These are phyloP conservation scores for Arizona elegans DNA, from an alignment of 2,113 vertebrate species.

Conservation along the genomic window DNA sequence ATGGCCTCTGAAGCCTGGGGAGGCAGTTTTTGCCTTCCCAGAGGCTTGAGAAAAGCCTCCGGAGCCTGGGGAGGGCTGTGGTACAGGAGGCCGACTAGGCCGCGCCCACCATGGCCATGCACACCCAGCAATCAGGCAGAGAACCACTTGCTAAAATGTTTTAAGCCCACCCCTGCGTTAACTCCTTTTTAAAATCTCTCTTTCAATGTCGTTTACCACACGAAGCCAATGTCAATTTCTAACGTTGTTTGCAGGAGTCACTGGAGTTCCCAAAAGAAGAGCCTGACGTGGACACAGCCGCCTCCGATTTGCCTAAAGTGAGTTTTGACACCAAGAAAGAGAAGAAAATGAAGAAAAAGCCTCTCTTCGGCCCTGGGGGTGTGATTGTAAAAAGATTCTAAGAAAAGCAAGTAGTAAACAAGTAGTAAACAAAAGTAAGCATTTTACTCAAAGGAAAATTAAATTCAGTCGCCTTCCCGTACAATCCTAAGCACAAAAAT, in stretches of 20 bases:
- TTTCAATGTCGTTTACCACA: neutral
- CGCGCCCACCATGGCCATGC: too few species aligned
- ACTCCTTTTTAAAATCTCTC: neutral
- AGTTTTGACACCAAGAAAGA: conserved; percentile 49
- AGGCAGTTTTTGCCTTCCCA: too few species aligned
- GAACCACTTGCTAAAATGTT: too few species aligned
- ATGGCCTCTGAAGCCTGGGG: too few species aligned
- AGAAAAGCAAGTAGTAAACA: neutral
- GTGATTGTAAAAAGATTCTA: conserved; percentile 60
- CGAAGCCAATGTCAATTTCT: neutral
- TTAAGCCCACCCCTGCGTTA: too few species aligned
- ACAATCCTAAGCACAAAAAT: neutral
- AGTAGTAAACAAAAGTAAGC: neutral
- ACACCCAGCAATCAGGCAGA: too few species aligned
- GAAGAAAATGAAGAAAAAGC: conserved; percentile 61
- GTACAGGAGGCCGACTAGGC: too few species aligned
- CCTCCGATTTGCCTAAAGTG: conserved; percentile 23
- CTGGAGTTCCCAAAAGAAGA: conserved; percentile 1
- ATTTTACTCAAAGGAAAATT: rapidly evolving
- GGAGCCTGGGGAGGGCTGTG: too few species aligned
- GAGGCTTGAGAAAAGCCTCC: too few species aligned
- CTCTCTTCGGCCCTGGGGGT: conserved; percentile 46
- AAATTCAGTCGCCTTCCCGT: neutral
- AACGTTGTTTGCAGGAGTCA: neutral
- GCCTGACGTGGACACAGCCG: neutral